Evolutionary conservation across 2,797 vertebrate genomes (phyloP), one percentile per base, ranked within the genome.

Genomic region (Pseudochaenichthys georgianus): DNA sequence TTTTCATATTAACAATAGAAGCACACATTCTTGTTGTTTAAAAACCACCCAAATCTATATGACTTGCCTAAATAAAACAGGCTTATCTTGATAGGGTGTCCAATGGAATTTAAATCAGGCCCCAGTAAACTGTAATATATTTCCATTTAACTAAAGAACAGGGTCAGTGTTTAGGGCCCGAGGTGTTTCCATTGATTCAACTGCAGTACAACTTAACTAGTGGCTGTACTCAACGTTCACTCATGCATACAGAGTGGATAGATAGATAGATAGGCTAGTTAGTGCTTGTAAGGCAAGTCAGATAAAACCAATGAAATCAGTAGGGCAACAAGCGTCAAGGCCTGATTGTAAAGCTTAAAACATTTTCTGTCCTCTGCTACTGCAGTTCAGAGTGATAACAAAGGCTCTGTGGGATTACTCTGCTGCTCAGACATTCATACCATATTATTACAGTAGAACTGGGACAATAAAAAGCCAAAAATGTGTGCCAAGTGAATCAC

Each of bases 181-280:
- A 68, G 72, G 64, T 58, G 87, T 90, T 94, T 90, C 88, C 77
- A 82, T 91, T 86, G 69, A 54, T 79, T 73, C 51, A 75, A 28
- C 31, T 81, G 34, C 41, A 16, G 21, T 65, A 16, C 21, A 48
- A 66, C 38, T 64, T 9, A 53, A 38, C 43, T 78, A 12, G 21
- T 71, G 52, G 38, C 66, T 58, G 70, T 48, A 67, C 61, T 69
- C 55, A 4, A 9, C 52, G 65, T 77, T 74, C 80, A 87, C n/a
- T 77, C 77, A 78, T 85, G 82, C 68, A 70, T 72, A 73, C 48
- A 67, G 72, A 73, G 54, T 65, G 68, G 57, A 34, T 47, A 75
- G 57, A 34, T 47, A 75, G 71, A 81, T 47, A 75, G 71, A 81
- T 63, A 42, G 62, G 74, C 21, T 38, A 45, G 8, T 72, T 21